Base-by-base conservation (phyloP, 2,888 invertebrate genomes). In the Lydus trimaculatus region DNA sequence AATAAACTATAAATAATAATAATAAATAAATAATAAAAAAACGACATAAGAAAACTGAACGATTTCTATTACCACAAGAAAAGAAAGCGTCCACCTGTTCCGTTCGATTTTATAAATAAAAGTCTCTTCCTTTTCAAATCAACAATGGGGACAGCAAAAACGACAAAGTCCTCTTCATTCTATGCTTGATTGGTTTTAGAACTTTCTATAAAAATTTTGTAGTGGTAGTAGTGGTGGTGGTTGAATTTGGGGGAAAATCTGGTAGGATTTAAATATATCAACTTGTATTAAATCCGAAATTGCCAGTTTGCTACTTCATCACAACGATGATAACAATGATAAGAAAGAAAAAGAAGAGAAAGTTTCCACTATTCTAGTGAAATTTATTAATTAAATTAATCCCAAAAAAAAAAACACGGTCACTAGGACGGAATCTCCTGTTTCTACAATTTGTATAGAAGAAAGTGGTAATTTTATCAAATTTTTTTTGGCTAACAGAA, bases 401-500 rank as follows among this genome's bases (percentile, higher is more conserved):
- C 4, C n/a, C n/a, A 36, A 39, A 48, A 25, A 65, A 13, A 48
- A 36, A 11, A 36, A 36, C 4, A 36, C 4, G 64, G 68, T 68
- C 61, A 68, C 65, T 68, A 61, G 61, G 48, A 43, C 63, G 58
- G 48, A 63, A 64, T 48, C 48, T 20, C 48, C 48, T 48, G 20
- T 11, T 48, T 4, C 4, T 9, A 33, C 25, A 17, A 20, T 56
- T 64, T 65, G 28, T 65, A 72, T 17, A 1, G 11, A 43, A 43
- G 43, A 43, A 43, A 43, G 43, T 43, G n/a, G 43, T 4, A 43
- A n/a, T 17, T 43, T 43, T 43, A n/a, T 17, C 7, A n/a, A 43
- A 7, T 17, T 17, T 15, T 15, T 36, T 9, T 36, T 36, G 31
- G 2, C 6, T 31, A 36, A 36, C 20, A 74, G 76, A 71, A 74